These are phyloP conservation scores for Ceyx margarethae DNA, from an alignment of 2,113 vertebrate genomes.

Conservation along the genomic window DNA sequence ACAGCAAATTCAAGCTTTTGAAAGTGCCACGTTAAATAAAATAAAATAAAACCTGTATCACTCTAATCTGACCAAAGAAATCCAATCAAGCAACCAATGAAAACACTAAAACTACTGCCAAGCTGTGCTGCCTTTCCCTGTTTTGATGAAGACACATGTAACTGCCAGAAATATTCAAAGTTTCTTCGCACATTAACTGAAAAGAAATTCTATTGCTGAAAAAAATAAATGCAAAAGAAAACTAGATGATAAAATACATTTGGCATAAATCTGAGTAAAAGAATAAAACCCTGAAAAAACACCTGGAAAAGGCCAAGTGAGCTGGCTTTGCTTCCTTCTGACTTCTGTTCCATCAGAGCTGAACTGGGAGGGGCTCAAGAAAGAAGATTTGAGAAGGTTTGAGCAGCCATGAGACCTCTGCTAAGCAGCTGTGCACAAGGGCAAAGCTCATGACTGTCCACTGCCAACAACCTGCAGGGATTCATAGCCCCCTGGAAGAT, in stretches of 20 bases:
- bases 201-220: neutral
- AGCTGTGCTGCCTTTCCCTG: neutral
- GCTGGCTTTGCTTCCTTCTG: too few species aligned
- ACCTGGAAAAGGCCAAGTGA: neutral
- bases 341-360: neutral
- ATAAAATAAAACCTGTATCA: neutral
- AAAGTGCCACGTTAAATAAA: neutral
- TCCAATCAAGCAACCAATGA: neutral
- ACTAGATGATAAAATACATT: neutral
- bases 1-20: neutral
- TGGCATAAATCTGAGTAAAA: neutral
- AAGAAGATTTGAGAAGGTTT: too few species aligned
- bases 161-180: neutral
- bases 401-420: neutral
- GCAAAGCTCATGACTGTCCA: neutral
- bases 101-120: neutral
- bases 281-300: neutral
- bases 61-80: neutral
- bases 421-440: neutral
- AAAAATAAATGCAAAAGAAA: neutral
- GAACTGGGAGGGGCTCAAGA: neutral
- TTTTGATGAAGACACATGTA: neutral
- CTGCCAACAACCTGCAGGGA: neutral
- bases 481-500: neutral
- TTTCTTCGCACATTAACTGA: neutral